Evolutionary conservation across 2,888 invertebrate genomes (phyloP).

Genomic region (Platycheirus albimanus): DNA sequence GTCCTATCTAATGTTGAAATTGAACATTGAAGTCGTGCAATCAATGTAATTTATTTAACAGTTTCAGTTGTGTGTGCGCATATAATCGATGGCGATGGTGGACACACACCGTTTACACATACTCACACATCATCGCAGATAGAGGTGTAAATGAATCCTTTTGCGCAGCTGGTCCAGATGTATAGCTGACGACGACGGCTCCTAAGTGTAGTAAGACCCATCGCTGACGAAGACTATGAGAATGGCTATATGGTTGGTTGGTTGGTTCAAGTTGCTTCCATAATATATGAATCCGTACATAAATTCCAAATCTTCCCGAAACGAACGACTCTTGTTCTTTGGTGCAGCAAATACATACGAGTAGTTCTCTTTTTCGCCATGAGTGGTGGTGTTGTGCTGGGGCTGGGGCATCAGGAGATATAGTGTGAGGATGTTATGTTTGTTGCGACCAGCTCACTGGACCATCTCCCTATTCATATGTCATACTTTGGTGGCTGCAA

Average conservation of each 20-base stretch:
- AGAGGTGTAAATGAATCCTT: constrained; percentile 65
- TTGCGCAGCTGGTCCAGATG: constrained; percentile 43
- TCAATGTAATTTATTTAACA: constrained; percentile 74
- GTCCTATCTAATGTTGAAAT: constrained; percentile 71
- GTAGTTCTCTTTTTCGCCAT: constrained; percentile 6
- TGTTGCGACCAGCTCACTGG: constrained; percentile 12
- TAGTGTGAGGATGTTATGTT: constrained; percentile 48
- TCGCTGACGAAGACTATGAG: too few relatives aligned
- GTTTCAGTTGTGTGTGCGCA: constrained; percentile 37
- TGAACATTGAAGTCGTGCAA: constrained; percentile 75
- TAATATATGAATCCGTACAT: constrained; percentile 70
- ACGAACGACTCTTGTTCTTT: constrained; percentile 65
- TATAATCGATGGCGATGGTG: constrained; percentile 67
- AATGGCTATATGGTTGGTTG: constrained; percentile 17
- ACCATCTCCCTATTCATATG: constrained; percentile 71
- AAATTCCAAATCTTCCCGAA: constrained; percentile 63
- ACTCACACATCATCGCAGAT: not conserved
- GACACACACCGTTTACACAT: constrained; percentile 20
- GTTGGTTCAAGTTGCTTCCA: constrained; percentile 31
- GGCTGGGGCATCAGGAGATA: not conserved
- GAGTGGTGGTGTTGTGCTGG: not conserved
- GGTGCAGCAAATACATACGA: not conserved
- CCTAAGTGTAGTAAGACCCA: too few relatives aligned
- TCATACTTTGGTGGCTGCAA: constrained; percentile 57
- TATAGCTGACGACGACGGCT: too few relatives aligned